Conservation (phyloP, 2,888 invertebrate species). For the Anorthoa munda region DNA sequence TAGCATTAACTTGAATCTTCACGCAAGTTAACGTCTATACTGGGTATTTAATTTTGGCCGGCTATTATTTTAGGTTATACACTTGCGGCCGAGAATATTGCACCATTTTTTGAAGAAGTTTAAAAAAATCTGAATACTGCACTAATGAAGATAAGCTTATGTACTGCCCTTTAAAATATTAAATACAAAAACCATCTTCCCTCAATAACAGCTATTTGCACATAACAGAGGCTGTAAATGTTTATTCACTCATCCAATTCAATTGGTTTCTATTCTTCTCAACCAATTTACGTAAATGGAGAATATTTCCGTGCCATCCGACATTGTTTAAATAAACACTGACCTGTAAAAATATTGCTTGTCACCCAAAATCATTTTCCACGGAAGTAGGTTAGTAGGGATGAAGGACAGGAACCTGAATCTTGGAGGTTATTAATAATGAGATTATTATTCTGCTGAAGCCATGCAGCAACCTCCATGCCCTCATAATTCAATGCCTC, state of each 20-base stretch:
- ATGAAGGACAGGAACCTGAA: slow-evolving; percentile 23
- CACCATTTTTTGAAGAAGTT: no score
- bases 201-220: background rate
- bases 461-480: background rate
- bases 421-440: slow-evolving; percentile 15
- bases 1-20: slow-evolving; percentile 55
- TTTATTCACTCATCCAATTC: slow-evolving; percentile 5
- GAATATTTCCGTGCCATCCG: slow-evolving; percentile 3
- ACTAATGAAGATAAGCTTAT: no score
- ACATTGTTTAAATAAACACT: slow-evolving; percentile 33
- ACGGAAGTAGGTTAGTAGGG: slow-evolving; percentile 36
- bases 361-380: slow-evolving; percentile 42
- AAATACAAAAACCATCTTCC: no score
- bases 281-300: slow-evolving; percentile 26
- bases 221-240: background rate
- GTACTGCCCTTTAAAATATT: no score
- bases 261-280: slow-evolving; percentile 18
- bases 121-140: no score
- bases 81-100: slow-evolving; percentile 29
- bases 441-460: slow-evolving; percentile 10
- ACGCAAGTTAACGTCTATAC: slow-evolving; percentile 53
- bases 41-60: slow-evolving; percentile 58
- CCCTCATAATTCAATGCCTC: no score
- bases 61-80: slow-evolving; percentile 55
- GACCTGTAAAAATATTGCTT: slow-evolving; percentile 27